phyloP scores from a whole-genome alignment of 2,888 invertebrate species.

The Fragum sueziense region DNA sequence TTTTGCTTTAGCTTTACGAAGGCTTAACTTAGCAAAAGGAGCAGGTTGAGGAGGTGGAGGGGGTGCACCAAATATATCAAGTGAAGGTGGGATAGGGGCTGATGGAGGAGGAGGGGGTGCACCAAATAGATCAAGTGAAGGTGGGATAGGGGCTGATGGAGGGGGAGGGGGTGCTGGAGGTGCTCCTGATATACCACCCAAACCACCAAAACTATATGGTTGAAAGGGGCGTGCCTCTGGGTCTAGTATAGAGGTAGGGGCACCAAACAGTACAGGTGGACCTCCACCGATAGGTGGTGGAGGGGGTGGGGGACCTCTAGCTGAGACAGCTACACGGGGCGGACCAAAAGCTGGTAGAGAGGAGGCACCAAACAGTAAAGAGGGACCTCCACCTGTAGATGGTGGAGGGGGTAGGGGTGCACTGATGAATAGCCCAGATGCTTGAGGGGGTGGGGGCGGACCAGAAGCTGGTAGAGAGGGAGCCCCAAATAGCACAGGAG shows the following conservation, averaged over 20 bases:
- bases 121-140: neutral
- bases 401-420: conserved; percentile 16
- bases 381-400: conserved; percentile 1
- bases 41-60: neutral
- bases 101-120: neutral
- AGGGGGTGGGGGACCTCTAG: conserved; percentile 9
- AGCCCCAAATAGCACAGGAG: neutral
- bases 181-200: neutral
- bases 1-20: no score
- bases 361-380: neutral
- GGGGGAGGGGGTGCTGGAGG: conserved; percentile 1
- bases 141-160: neutral
- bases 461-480: conserved; percentile 10
- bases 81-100: neutral
- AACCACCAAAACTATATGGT: neutral
- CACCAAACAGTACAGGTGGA: neutral
- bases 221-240: neutral
- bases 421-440: neutral
- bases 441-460: conserved; percentile 16
- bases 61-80: neutral
- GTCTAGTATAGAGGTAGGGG: neutral
- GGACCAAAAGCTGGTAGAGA: neutral
- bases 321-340: neutral
- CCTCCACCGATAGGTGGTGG: conserved; percentile 8
- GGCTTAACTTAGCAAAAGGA: neutral